Evolutionary conservation across 92 coral and sea anemone species (phyloP), one percentile per base, ranked within the genome.

Genomic region (Umimayanthus chanpuru): DNA sequence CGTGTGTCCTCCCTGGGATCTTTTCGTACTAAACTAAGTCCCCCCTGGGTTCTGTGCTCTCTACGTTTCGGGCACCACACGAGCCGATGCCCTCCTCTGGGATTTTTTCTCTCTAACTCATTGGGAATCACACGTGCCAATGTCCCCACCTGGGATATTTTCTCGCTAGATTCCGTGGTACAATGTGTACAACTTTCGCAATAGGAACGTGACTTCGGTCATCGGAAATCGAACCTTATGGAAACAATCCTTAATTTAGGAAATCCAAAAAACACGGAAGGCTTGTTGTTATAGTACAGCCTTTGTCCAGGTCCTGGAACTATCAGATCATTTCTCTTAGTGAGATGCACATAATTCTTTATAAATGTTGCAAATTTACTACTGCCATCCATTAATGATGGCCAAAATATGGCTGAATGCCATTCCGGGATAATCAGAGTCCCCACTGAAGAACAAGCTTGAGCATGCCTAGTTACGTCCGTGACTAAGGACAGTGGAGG

Each of bases 221-320:
- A 77, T 77, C 81, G 81, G 32, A 77, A 77, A 41, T 77, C 61
- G 5, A 77, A 43, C 30, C 61, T 77, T 77, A 77, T 6, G 28
- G 81, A 36, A 77, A 77, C 44, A 77, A 77, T 77, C 81, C 81
- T 77, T 43, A 43, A 77, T 41, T 77, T 77, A 44, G 81, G 81
- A 43, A 61, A 77, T 41, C 81, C 61, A 77, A 20, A 77, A 77
- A 41, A 77, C 61, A 77, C 81, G 61, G 61, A 41, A 77, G 61
- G 81, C 61, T 44, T 77, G 81, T 75, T 40, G 43, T 75, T 38
- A 77, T 43, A 77, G 81, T 43, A 43, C 58, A 77, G 81, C 81
- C 53, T 77, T 77, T 77, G 61, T 21, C 61, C 81, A 77, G 81
- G 61, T 43, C 30, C 81, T 77, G 81, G 81, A 41, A 77, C 81